A percentile compares a stretch with the other conserved stretches of the same genome.
These are phyloP conservation scores for Ornithoptera alexandrae DNA, from an alignment of 2,888 invertebrate genomes.

Conservation along the genomic window DNA sequence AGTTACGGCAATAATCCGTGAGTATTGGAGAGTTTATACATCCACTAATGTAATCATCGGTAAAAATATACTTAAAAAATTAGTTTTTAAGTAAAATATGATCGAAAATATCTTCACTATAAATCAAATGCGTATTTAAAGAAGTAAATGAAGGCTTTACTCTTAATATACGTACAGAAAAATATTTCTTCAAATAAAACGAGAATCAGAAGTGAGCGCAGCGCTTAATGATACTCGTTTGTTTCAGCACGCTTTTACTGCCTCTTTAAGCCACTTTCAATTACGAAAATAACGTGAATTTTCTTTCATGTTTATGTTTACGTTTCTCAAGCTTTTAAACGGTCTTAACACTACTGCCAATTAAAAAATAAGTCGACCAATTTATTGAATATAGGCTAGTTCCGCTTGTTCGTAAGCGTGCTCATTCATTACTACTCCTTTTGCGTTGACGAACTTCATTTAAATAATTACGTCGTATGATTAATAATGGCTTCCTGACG, in stretches of 20 bases:
- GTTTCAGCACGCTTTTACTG: constrained; percentile 20
- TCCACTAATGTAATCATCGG: too few relatives aligned
- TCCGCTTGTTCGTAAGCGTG: constrained; percentile 58
- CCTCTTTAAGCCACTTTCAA: constrained; percentile 22
- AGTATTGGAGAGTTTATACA: too few relatives aligned
- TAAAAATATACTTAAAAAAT: too few relatives aligned
- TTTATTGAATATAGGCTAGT: constrained; percentile 70
- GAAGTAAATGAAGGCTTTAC: constrained; percentile 6
- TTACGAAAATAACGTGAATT: constrained; percentile 21
- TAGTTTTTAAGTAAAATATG: too few relatives aligned
- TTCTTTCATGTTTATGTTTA: constrained; percentile 36
- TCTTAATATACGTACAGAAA: constrained; percentile 5
- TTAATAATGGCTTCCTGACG: not conserved
- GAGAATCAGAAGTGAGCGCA: constrained; percentile 16
- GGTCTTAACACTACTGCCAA: constrained; percentile 54
- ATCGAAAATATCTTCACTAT: too few relatives aligned
- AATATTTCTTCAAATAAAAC: constrained; percentile 12
- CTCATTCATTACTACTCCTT: constrained; percentile 46
- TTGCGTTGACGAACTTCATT: constrained; percentile 37
- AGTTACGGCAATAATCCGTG: too few relatives aligned
- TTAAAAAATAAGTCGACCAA: constrained; percentile 66
- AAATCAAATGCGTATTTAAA: not conserved
- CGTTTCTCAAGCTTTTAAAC: constrained; percentile 56
- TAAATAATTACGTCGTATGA: constrained; percentile 14
- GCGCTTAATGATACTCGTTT: constrained; percentile 19